Evolutionary conservation across 1,140 invertebrate species (phyloP), one percentile per base, ranked within the genome.

Genomic region (Capitella teleta): DNA sequence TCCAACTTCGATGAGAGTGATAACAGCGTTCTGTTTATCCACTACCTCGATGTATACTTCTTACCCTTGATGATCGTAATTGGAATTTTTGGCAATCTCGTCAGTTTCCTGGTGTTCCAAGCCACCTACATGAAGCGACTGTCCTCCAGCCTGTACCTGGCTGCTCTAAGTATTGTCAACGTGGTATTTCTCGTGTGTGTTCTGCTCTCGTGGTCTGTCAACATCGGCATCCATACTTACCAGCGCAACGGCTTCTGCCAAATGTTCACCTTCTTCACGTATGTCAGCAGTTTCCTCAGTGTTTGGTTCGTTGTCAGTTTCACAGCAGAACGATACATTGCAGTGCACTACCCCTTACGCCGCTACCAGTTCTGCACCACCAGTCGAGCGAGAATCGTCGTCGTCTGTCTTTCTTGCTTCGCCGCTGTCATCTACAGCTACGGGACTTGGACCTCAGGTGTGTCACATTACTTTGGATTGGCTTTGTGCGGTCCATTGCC

Each of bases 91-190:
- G 85, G 85, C 1, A 87, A 88, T 57, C 70, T 78, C 14, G 61
- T 86, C 0, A 85, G 83, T 0, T 57, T 82, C 4, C 38, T 51
- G 10, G 83, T 87, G 0, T 84, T 85, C 56, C 79, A 79, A 50
- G 74, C 73, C 3, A 81, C 81, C 3, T 82, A 83, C 53, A 66
- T 87, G 19, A 73, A 80, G 4, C 76, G 80, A 44, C 75, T 82
- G 5, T 84, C 83, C 1, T 85, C 55, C 16, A 55, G 51, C n/a
- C 81, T 81, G 57, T 87, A 87, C 43, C 50, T 79, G 26, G 76
- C 77, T 0, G 78, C 77, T 0, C 51, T 79, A 14, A 74, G 77
- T 2, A 67, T 61, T 0, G 68, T 76, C 0, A 77, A 79, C 52
- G 74, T 76, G 34, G 68, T 72, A 8, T 79, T 75, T 44, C 54